A percentile compares a stretch with the other conserved stretches of the same genome.
Conservation (phyloP, 1,140 invertebrate genomes). For the Brachionus koreanus region DNA sequence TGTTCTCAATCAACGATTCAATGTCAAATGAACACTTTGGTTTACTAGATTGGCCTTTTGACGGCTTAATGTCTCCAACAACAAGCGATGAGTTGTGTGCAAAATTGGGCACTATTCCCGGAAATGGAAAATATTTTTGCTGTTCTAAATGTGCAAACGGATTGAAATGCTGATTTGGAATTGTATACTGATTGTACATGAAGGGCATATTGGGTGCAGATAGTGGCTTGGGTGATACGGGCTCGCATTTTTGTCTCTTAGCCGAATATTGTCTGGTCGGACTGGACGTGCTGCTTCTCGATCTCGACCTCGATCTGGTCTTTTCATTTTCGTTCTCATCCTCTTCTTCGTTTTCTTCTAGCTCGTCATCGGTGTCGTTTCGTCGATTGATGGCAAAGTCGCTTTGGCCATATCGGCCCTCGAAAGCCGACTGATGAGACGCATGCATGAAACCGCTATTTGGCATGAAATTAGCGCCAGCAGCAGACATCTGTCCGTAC, state of each 20-base stretch:
- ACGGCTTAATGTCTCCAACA: background rate
- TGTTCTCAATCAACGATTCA: conserved; percentile 37
- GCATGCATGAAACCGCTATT: background rate
- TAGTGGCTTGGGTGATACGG: background rate
- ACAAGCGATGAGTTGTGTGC: background rate
- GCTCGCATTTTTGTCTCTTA: conserved; percentile 15
- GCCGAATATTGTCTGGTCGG: background rate
- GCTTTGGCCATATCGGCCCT: background rate
- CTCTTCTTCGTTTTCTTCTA: conserved; percentile 38
- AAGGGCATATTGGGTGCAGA: background rate
- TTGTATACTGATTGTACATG: conserved; percentile 17
- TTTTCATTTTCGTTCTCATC: conserved; percentile 32
- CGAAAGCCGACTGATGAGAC: background rate
- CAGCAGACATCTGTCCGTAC: background rate
- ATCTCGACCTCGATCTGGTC: background rate
- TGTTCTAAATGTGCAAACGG: conserved; percentile 11
- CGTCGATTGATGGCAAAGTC: background rate
- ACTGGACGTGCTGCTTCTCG: conserved; percentile 31
- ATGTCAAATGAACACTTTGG: conserved; percentile 34
- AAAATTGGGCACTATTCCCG: background rate
- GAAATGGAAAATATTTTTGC: conserved; percentile 13
- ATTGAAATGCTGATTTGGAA: conserved; percentile 10
- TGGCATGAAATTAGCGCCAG: background rate
- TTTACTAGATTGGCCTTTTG: background rate
- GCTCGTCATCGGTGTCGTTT: conserved; percentile 11